Base-by-base conservation (phyloP, 92 coral and sea anemone species). In the Epizoanthus ramosus region DNA sequence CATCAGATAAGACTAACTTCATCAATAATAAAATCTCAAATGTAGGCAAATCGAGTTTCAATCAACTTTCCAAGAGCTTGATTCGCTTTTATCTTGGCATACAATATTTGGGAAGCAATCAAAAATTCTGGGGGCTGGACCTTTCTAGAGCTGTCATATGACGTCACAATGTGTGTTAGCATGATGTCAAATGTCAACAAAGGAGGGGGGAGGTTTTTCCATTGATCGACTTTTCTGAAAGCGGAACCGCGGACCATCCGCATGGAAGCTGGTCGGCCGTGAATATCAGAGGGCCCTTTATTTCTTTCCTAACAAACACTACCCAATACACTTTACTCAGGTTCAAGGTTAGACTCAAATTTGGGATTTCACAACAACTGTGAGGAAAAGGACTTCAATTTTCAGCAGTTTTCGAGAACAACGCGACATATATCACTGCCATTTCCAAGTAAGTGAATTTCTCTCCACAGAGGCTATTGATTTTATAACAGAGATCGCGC, bases 131-230 rank as follows among this genome's bases (percentile, higher is more conserved):
- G 47, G 82, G 82, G 71, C 71, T 61, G 82, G 59, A 39, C 82
- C 22, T 41, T 77, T 61, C 82, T 15, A 85, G 86, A 85, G 71
- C 89, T 91, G 95, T 92, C 98, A 91, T 12, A 74, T 93, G 98
- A 93, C 98, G 98, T 93, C 98, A 93, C 98, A 91, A 93, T 93
- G 81, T 87, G 81, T 82, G 87, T 91, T 87, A 77, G 90, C 86
- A 84, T 91, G 97, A 93, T 91, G 98, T 93, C 98, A 92, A 89
- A 87, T 93, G 98, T 93, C 95, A 93, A 93, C 98, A 93, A 91
- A 90, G 87, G 93, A 72, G 86, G 80, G 83, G 91, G 94, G 93
- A 87, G 90, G 95, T 88, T 85, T 88, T 84, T 91, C 98, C 95
- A 93, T 93, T 93, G 98, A 93, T 91, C 90, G 81, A 89, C 84